These are phyloP conservation scores for Metacarcinus magister DNA, from an alignment of 2,888 invertebrate genomes.

Conservation along the genomic window DNA sequence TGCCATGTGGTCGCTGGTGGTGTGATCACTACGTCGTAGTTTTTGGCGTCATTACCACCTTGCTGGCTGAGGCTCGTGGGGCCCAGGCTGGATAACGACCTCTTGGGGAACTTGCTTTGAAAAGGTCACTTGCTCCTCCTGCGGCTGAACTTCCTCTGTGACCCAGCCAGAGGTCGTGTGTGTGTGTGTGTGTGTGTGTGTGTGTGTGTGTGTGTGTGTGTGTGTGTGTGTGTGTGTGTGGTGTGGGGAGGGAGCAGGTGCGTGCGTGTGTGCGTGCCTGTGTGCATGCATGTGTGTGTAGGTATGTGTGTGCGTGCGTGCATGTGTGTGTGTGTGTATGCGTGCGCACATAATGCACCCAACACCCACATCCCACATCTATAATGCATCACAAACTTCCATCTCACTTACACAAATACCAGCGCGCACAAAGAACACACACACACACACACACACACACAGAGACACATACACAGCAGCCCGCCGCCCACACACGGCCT, in stretches of 20 bases:
- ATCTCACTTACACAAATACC: not conserved
- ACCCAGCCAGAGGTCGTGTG: not conserved
- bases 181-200: slow-evolving; percentile 32
- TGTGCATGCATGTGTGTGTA: slow-evolving; percentile 60
- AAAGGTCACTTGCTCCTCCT: slow-evolving; percentile 41
- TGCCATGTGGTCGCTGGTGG: not conserved
- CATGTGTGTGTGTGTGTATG: slow-evolving; percentile 62
- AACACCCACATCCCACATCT: not conserved
- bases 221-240: not conserved
- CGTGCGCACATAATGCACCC: not conserved
- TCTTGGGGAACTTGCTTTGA: not conserved
- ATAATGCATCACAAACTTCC: not conserved
- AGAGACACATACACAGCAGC: not conserved
- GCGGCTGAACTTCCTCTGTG: slow-evolving; percentile 27
- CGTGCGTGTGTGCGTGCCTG: slow-evolving; percentile 63
- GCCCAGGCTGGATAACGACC: not conserved
- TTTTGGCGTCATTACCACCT: not conserved
- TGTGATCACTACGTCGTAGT: not conserved
- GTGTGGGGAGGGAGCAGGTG: too few relatives aligned
- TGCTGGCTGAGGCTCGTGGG: not conserved
- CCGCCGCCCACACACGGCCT: not conserved
- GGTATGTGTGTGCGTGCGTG: slow-evolving; percentile 60
- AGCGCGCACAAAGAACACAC: not conserved
- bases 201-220: slow-evolving; percentile 59
- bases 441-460: slow-evolving; percentile 44